These are phyloP conservation scores for Macrosiphum euphorbiae DNA, from an alignment of 2,888 invertebrate genomes.

Conservation along the genomic window DNA sequence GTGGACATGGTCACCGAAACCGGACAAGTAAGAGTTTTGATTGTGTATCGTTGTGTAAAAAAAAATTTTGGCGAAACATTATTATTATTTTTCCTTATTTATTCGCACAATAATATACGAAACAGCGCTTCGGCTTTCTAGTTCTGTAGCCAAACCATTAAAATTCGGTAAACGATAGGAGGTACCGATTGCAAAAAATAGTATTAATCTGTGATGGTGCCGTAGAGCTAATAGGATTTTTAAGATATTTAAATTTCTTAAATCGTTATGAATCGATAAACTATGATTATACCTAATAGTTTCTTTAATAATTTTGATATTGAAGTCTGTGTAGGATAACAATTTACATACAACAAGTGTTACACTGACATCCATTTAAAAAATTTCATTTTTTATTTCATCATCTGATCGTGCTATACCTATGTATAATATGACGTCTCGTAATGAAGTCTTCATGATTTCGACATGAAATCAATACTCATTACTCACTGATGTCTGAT, in stretches of 20 bases:
- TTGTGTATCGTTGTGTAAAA: not conserved
- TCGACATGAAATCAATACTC: not conserved
- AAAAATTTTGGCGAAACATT: not conserved
- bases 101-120: not conserved
- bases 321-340: not conserved
- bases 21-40: constrained; percentile 56
- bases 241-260: not conserved
- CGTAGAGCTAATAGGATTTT: not conserved
- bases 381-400: not conserved
- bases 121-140: not conserved
- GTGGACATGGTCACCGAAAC: constrained; percentile 63
- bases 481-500: too few species aligned
- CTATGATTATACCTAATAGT: not conserved
- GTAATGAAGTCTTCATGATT: not conserved
- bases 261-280: not conserved
- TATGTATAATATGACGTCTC: not conserved
- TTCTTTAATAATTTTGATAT: not conserved
- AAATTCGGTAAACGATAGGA: not conserved
- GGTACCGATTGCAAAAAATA: not conserved
- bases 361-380: not conserved
- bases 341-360: not conserved
- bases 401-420: not conserved
- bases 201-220: not conserved
- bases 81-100: not conserved
- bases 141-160: not conserved